Base-by-base conservation (phyloP, 2,888 invertebrate species). In the Dermolepida albohirtum region DNA sequence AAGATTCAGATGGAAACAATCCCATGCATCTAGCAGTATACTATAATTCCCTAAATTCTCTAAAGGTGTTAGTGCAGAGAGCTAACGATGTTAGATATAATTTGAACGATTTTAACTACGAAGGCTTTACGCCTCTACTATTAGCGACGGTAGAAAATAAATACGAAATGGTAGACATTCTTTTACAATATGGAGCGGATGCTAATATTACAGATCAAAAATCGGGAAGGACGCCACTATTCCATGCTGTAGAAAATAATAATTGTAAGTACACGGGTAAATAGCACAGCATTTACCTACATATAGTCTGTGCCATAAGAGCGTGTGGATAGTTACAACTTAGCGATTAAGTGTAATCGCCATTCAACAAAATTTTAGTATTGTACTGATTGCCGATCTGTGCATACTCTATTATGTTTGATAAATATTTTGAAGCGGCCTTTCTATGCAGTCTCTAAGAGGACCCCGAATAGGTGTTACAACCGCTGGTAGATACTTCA, bases 61-160 rank as follows among this genome's bases (percentile, higher is more conserved):
- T 41, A 11, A 39, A 52, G n/a, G 34, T 70, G 27, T 50, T 71
- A 0, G 50, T 70, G n/a, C 50, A 59, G 29, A n/a, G 34, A 11
- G 17, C 57, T 7, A 43, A 51, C n/a, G 52, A 0, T 78, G 77
- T 0, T 79, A 82, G 8, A 70, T 84, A 0, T 64, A 70, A 0
- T 72, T 73, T 0, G 29, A 84, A 1, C 22, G 84, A 1, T 52
- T 76, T 0, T 72, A 81, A 81, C 83, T 0, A 79, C 81, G 85
- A 85, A 84, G 85, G 85, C 0, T 83, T 84, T 72, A 83, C 82
- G 0, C 83, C 85, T 0, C 74, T 85, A 0, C 84, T 84, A 82
- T 5, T 82, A 39, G 84, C 84, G 0, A 78, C 82, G 16, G 78
- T 78, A 51, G 49, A 77, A 1, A 85, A 83, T 0, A 73, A 73